Base-by-base conservation (phyloP, 1,140 invertebrate species). In the Hypothenemus hampei region DNA sequence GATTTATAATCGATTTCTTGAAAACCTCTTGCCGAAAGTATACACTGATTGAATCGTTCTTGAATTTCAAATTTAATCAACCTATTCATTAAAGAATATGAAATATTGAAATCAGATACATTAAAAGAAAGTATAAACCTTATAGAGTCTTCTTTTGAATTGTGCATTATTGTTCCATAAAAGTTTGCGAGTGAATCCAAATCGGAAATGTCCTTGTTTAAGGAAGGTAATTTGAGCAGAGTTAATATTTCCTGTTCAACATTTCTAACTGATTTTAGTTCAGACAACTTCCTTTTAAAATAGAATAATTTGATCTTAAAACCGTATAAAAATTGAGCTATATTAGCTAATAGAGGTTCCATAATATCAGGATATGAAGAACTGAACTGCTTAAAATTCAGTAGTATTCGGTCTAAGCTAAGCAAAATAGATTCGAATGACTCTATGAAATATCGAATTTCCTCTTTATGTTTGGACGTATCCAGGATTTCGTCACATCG, bases 291-390 rank as follows among this genome's bases (percentile, higher is more conserved):
- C 16, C 43, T 40, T 58, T 62, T 67, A 15, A 65, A 63, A 29
- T 69, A 68, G 51, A 73, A 73, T 5, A 72, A 75, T 18, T 83
- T 54, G 23, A 77, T 65, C 15, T 71, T 72, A 20, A 81, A 65
- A 8, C 80, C 81, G 43, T 79, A 77, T 20, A 74, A 70, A 49
- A 86, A 76, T 69, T 86, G 79, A 1, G 75, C 73, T 4, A 85
- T 46, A 1, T 79, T 80, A 45, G 70, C 68, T 6, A 84, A 67
- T 11, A 86, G 64, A 1, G 83, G 82, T 31, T 78, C 72, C 0
- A 82, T 75, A 13, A 88, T 72, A 65, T 88, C 86, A 0, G 84
- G 83, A 65, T 84, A 87, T 11, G 74, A 77, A 5, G 74, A 65
- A 1, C 77, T 69, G 60, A 78, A 86, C n/a, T 58, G 64, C 20